Evolutionary conservation across 2,888 invertebrate species (phyloP), one percentile per base, ranked within the genome.

Genomic region (Folsomia candida): DNA sequence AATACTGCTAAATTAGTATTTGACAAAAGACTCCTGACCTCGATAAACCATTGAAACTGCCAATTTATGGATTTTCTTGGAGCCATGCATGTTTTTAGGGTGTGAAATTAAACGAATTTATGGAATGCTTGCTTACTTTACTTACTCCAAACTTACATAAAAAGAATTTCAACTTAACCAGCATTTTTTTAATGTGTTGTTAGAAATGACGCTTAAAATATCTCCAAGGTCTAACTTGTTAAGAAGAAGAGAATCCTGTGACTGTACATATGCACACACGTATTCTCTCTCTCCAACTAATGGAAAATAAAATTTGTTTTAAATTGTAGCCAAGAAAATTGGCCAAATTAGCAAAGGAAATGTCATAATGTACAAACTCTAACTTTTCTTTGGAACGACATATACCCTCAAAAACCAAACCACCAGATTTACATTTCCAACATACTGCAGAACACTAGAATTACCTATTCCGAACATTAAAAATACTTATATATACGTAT

Each of bases 271-370:
- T 9, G 37, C 37, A 37, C 4, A 9, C 37, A 37, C 37, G 37
- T 37, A 37, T 9, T 9, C 6, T 37, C n/a, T n/a, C 18, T 47
- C 18, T 47, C 47, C 6, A 54, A 20, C 4, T 54, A 54, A 54
- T 22, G 54, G 18, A 22, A 20, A 22, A 20, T 22, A 22, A 22
- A 54, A 54, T 54, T 54, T 54, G 20, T 20, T n/a, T 54, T 54
- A 54, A 54, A 54, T 54, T 54, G 54, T 20, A 22, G 54, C 54
- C 54, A 54, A 37, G 20, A 54, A 54, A 54, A 54, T 54, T 54
- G 22, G 54, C 54, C 54, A 27, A 60, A 60, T 61, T 61, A 61
- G 61, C 61, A 61, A 28, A 61, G 61, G 29, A 61, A 29, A 61
- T 59, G 59, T 59, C 25, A 14, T 37, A 37, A 37, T 37, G 37